phyloP scores from a whole-genome alignment of 2,113 vertebrate genomes.

The Anas platyrhynchos region DNA sequence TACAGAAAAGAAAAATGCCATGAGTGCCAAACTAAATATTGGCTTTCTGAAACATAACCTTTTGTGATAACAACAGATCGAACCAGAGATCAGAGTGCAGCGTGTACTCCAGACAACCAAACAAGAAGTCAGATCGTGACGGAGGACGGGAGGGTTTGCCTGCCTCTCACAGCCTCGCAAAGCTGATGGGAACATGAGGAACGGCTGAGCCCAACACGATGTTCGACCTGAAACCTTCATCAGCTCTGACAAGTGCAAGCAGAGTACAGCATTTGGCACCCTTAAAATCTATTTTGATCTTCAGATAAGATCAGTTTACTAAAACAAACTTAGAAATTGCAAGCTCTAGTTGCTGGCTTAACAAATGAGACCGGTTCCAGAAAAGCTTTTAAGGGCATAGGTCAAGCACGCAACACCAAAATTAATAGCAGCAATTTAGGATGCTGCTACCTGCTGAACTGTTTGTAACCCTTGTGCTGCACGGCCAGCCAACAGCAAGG shows the following conservation, averaged over 20 bases:
- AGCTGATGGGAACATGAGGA: neutral
- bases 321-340: slow-evolving; percentile 36
- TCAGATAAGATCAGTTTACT: slow-evolving; percentile 46
- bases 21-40: neutral
- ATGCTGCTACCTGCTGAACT: neutral
- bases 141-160: neutral
- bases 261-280: neutral
- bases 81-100: neutral
- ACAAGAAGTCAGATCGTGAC: neutral
- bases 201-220: neutral
- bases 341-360: neutral
- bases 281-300: slow-evolving; percentile 40
- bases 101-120: rapidly evolving
- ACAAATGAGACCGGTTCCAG: neutral
- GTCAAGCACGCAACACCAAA: slow-evolving; percentile 5
- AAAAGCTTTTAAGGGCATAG: slow-evolving; percentile 35
- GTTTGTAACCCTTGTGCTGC: neutral
- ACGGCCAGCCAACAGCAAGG: neutral
- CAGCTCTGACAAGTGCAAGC: neutral
- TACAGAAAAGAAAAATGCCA: neutral
- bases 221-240: neutral
- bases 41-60: neutral
- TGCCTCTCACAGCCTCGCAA: neutral
- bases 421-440: slow-evolving; percentile 22
- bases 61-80: neutral